Base-by-base conservation (phyloP, 2,113 vertebrate genomes). In the Ctenomys sociabilis region DNA sequence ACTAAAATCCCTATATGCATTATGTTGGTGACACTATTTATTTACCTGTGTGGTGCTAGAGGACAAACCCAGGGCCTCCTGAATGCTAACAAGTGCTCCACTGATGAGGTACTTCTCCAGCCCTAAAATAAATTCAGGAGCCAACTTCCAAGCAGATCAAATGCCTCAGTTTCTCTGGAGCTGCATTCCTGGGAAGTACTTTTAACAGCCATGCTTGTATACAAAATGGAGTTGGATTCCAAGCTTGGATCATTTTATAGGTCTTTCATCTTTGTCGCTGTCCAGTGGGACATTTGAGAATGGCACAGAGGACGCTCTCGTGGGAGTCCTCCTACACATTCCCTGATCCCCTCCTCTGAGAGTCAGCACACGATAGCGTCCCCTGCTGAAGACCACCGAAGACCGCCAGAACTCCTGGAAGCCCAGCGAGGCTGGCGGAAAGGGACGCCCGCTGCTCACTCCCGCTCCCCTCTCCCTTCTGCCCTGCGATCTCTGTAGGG, bases 111-210 rank as follows among this genome's bases (percentile, higher is more conserved):
- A 49, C 2, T n/a, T 49, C 32, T 32, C 66, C 4, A 8, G 13
- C 12, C 12, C 45, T 6, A n/a, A 82, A 88, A 70, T 49, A 75
- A 89, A 45, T 82, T 70, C 45, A 72, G 61, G 54, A 72, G 28
- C 45, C 72, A 59, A 52, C 68, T 90, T 81, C 81, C 54, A 86
- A 86, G 78, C 49, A 81, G 35, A 86, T 88, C 40, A 37, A 68
- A 77, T 82, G 40, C 35, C 35, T 95, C 88, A 43, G 63, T 90
- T 90, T 96, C 73, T 72, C 59, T 59, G 54, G 49, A 77, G 43
- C 83, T 95, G n/a, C n/a, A 66, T 93, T 81, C n/a, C 35, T 92
- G 40, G 82, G 35, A 95, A 75, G 19, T 88, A 63, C 75, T 80
- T 94, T 93, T 73, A 43, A 90, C 80, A 88, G 90, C 26, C 57